A percentile compares a stretch with the other conserved stretches of the same genome.
Conservation (phyloP, 1,140 invertebrate species). For the Polypedilum vanderplanki region DNA sequence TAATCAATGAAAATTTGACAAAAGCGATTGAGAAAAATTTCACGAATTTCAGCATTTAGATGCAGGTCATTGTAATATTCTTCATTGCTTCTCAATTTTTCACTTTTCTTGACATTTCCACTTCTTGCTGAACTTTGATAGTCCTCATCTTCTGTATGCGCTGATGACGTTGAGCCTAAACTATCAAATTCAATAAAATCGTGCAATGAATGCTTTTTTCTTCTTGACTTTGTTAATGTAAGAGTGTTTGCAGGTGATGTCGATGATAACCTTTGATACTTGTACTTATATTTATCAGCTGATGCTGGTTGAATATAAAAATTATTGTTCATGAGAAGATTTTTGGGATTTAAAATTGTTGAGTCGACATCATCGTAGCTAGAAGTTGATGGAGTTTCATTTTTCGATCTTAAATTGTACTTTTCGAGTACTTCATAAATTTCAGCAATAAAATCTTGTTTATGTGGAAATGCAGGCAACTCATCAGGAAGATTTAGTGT, state of each 20-base stretch:
- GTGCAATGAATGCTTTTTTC: conserved; percentile 41
- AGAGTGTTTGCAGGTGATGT: background rate
- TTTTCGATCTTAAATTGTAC: conserved; percentile 50
- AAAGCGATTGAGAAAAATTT: conserved; percentile 94
- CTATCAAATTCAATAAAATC: conserved; percentile 31
- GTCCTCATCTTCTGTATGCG: conserved; percentile 31
- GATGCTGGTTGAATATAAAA: conserved; percentile 33
- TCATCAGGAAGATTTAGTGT: conserved; percentile 92
- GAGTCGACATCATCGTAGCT: conserved; percentile 38
- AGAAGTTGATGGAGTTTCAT: background rate
- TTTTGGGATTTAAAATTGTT: conserved; percentile 35
- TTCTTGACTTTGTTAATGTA: conserved; percentile 46
- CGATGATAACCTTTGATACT: background rate
- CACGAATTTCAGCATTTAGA: conserved; percentile 86
- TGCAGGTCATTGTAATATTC: conserved; percentile 78
- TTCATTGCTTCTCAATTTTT: conserved; percentile 47
- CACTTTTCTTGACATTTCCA: background rate
- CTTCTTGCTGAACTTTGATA: conserved; percentile 31
- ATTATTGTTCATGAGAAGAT: conserved; percentile 30
- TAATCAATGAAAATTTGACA: conserved; percentile 93
- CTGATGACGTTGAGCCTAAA: background rate
- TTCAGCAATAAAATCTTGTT: conserved; percentile 77
- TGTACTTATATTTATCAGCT: conserved; percentile 34
- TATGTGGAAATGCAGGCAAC: conserved; percentile 85
- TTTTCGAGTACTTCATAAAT: conserved; percentile 72